phyloP scores from a whole-genome alignment of 2,113 vertebrate species.

The Tympanuchus pallidicinctus region DNA sequence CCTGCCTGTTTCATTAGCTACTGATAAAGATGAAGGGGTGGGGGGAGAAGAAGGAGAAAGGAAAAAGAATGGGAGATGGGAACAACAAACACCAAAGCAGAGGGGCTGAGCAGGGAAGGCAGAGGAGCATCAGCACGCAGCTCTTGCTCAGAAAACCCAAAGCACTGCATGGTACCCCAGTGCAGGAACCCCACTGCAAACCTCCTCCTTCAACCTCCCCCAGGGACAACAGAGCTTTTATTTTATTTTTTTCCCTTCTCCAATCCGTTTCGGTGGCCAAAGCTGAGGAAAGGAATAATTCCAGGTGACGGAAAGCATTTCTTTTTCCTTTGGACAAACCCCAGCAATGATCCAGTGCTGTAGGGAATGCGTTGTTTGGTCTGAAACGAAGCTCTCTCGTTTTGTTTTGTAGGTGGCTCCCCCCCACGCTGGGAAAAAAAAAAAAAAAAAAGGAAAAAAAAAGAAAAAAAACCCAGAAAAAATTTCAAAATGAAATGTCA shows the following conservation, averaged over 20 bases:
- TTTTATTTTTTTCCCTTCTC: not conserved
- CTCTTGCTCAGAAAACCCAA: not conserved
- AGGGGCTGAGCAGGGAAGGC: not conserved
- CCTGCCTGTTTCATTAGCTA: constrained; percentile 79
- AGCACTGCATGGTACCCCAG: not conserved
- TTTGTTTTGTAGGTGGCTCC: constrained; percentile 65
- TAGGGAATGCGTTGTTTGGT: constrained; percentile 51
- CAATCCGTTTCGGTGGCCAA: not conserved
- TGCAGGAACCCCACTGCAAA: not conserved
- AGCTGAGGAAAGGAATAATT: not conserved
- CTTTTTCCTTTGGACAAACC: not conserved
- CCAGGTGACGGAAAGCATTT: not conserved
- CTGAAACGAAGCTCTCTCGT: constrained; percentile 46
- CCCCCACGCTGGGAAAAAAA: not conserved
- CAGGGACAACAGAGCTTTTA: not conserved
- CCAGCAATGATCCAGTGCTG: not conserved
- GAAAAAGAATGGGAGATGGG: not conserved
- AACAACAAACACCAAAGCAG: not conserved
- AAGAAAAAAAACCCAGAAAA: not conserved
- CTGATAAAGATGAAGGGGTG: constrained; percentile 68
- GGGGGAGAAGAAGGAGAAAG: not conserved
- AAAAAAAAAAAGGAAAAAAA: not conserved
- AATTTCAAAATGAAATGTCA: not conserved
- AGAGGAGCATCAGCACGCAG: not conserved
- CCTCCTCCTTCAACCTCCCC: not conserved